Percentiles rank a stretch among this genome's conserved stretches.
These are phyloP conservation scores for Onychostoma macrolepis DNA, from an alignment of 2,113 vertebrate species.

Conservation along the genomic window DNA sequence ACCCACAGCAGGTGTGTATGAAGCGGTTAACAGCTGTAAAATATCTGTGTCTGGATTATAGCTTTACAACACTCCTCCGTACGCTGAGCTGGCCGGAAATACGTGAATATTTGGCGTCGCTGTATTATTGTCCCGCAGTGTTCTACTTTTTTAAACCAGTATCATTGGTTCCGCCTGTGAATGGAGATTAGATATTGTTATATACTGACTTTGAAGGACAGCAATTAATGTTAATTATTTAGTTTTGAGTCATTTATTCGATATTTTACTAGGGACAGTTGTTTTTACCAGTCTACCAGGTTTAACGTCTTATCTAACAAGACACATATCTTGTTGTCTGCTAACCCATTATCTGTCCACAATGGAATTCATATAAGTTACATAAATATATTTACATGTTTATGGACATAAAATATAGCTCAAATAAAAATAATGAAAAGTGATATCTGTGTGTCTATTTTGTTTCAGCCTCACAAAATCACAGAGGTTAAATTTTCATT, in stretches of 20 bases:
- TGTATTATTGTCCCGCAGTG: slow-evolving; percentile 55
- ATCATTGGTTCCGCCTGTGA: slow-evolving; percentile 21
- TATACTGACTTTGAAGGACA: neutral
- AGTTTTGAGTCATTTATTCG: neutral
- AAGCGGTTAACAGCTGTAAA: neutral
- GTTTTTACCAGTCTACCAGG: neutral
- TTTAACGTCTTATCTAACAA: neutral
- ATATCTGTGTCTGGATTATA: neutral
- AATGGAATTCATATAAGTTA: neutral
- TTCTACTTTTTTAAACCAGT: neutral
- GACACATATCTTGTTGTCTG: neutral
- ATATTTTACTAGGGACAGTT: neutral
- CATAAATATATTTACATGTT: neutral
- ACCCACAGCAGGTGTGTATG: neutral
- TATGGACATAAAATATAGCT: neutral
- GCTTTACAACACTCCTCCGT: slow-evolving; percentile 51
- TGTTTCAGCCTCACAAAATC: neutral
- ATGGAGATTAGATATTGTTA: neutral
- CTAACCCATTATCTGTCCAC: neutral
- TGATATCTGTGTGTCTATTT: neutral
- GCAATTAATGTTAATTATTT: neutral
- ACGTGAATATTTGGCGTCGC: slow-evolving; percentile 49
- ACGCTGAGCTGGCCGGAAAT: slow-evolving; percentile 84
- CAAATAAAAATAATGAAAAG: neutral
- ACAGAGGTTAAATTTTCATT: neutral